phyloP scores from a whole-genome alignment of 2,113 vertebrate genomes.

The Neofelis nebulosa region DNA sequence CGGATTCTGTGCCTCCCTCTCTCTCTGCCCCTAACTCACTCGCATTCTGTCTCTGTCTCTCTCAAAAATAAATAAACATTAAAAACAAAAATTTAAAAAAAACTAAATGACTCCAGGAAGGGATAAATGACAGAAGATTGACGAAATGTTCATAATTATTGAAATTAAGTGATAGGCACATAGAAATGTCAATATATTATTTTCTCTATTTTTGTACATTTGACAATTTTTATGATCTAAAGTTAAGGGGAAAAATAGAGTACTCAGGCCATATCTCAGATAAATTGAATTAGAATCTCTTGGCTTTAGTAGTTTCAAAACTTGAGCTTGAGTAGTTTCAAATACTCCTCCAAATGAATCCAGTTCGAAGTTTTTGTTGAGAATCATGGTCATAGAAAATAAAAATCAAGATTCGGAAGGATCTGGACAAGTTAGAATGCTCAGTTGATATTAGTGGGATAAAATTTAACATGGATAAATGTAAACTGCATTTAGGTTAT shows the following conservation, averaged over 20 bases:
- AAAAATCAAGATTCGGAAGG: constrained; percentile 41
- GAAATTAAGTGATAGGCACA: background rate
- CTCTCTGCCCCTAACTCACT: too few relatives aligned
- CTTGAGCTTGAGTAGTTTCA: constrained; percentile 15
- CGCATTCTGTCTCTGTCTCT: too few relatives aligned
- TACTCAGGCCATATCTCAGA: background rate
- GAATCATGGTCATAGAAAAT: constrained; percentile 7
- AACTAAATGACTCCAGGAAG: constrained; percentile 39
- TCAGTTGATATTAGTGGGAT: constrained; percentile 9
- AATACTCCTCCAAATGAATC: background rate
- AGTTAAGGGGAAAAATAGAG: background rate
- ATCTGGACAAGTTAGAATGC: background rate
- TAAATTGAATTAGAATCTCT: constrained; percentile 35
- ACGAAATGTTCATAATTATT: constrained; percentile 23
- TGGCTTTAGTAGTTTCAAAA: constrained; percentile 26
- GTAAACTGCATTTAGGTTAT: background rate
- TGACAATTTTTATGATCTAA: background rate
- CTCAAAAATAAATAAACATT: too few relatives aligned
- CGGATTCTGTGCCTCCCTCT: too few relatives aligned
- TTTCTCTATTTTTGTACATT: background rate
- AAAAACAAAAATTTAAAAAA: background rate
- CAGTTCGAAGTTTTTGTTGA: constrained; percentile 4
- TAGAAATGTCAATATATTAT: background rate
- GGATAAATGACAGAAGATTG: constrained; percentile 35
- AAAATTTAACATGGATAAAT: constrained; percentile 39